Evolutionary conservation across 92 coral and sea anemone genomes (phyloP).

Genomic region (Phenganax marumi): DNA sequence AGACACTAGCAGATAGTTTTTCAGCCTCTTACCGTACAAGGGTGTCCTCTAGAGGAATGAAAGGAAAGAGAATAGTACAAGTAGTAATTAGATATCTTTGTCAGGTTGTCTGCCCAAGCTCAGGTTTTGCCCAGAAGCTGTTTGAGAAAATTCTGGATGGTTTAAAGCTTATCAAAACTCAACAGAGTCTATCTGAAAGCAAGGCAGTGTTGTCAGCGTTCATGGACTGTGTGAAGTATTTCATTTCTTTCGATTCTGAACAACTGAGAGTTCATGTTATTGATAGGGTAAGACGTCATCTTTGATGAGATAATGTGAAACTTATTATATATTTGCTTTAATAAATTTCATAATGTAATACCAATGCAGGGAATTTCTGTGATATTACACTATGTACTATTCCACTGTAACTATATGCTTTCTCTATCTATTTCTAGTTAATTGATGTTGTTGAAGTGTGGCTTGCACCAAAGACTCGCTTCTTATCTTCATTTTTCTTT

Average conservation of each 20-base stretch:
- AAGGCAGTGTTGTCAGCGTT: slow-evolving; percentile 75
- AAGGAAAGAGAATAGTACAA: too few species aligned
- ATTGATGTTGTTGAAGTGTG: slow-evolving; percentile 12
- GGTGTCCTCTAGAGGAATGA: too few species aligned
- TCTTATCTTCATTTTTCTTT: slow-evolving; percentile 8
- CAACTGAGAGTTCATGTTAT: slow-evolving; percentile 56
- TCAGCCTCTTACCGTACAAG: too few species aligned
- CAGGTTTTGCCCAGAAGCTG: slow-evolving; percentile 73
- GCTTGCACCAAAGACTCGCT: background rate
- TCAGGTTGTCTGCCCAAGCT: slow-evolving; percentile 28
- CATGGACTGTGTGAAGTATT: slow-evolving; percentile 86
- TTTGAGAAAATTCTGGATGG: slow-evolving; percentile 71
- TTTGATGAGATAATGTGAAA: too few species aligned
- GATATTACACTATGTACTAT: background rate
- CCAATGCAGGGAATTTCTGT: background rate
- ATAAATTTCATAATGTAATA: too few species aligned
- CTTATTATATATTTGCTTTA: too few species aligned
- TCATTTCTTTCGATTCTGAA: slow-evolving; percentile 44
- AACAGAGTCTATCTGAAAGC: slow-evolving; percentile 76
- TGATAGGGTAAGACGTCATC: slow-evolving; percentile 66
- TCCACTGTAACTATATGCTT: background rate
- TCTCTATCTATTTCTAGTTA: slow-evolving; percentile 1
- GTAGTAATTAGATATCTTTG: background rate
- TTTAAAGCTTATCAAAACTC: slow-evolving; percentile 60
- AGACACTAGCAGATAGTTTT: too few species aligned